A percentile compares a stretch with the other conserved stretches of the same genome.
Conservation (phyloP, 2,113 vertebrate species). For the Cinclus cinclus region DNA sequence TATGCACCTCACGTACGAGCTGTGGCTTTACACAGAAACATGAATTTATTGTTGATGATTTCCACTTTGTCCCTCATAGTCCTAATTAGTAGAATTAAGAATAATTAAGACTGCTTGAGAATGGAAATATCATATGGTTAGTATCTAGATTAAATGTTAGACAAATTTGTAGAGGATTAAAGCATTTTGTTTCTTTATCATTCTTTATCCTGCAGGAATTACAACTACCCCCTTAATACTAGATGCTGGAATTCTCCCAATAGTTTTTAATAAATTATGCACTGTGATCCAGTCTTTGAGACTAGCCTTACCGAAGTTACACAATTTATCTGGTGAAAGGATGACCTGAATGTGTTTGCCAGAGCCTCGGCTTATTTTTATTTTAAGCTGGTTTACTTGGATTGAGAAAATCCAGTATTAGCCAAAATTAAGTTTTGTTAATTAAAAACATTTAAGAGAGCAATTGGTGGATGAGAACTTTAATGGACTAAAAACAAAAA, state of each 20-base stretch:
- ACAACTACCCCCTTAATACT: conserved; percentile 63
- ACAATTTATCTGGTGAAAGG: conserved; percentile 19
- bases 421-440: conserved; percentile 53
- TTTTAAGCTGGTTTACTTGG: conserved; percentile 63
- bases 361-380: conserved; percentile 34
- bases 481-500: background rate
- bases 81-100: conserved; percentile 54
- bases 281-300: conserved; percentile 37
- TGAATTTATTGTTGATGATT: background rate
- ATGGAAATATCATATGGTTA: conserved; percentile 56
- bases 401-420: conserved; percentile 61
- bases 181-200: conserved; percentile 67
- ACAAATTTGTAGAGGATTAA: conserved; percentile 64
- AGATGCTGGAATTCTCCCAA: conserved; percentile 50
- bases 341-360: conserved; percentile 46
- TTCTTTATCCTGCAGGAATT: conserved; percentile 69
- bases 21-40: background rate
- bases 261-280: conserved; percentile 63
- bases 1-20: background rate
- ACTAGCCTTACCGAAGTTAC: conserved; percentile 31
- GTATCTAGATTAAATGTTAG: conserved; percentile 62
- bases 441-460: conserved; percentile 48
- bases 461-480: background rate
- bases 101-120: conserved; percentile 41
- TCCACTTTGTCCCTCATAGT: background rate